Evolutionary conservation across 2,113 vertebrate species (phyloP).

Genomic region (Peucedramus taeniatus): DNA sequence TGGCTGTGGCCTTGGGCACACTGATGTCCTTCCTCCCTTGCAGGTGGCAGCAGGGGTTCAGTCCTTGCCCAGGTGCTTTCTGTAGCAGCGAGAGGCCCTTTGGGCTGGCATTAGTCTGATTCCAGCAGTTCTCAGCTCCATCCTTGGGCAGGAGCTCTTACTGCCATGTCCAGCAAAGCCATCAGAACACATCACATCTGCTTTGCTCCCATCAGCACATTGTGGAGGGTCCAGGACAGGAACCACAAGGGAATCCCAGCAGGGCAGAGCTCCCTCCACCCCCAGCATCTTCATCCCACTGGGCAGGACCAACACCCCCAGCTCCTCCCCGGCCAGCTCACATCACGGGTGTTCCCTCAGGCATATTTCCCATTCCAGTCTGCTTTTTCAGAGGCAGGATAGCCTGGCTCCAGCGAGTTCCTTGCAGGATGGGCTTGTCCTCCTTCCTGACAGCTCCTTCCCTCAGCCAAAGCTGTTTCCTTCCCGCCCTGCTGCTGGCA

Average conservation of each 20-base stretch:
- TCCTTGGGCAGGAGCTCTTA: background rate
- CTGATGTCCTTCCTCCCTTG: background rate
- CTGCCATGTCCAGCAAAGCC: rapidly evolving
- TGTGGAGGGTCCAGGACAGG: background rate
- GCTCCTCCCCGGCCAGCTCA: background rate
- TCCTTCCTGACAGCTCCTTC: background rate
- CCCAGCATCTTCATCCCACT: rapidly evolving
- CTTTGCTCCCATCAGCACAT: background rate
- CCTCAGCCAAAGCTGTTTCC: background rate
- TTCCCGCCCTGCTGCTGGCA: background rate
- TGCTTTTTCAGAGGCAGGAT: background rate
- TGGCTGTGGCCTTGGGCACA: background rate
- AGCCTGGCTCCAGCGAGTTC: background rate
- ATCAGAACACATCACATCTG: rapidly evolving
- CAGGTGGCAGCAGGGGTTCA: background rate
- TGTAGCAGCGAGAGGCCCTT: background rate
- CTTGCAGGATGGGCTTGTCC: background rate
- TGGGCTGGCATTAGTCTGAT: background rate
- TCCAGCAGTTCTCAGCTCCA: background rate
- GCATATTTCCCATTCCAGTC: background rate
- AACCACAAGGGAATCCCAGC: background rate
- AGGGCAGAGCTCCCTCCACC: background rate
- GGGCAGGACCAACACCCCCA: rapidly evolving
- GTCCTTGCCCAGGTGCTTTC: background rate
- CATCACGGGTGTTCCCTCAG: background rate